A percentile compares a stretch with the other conserved stretches of the same genome.
Evolutionary conservation across 2,888 invertebrate genomes (phyloP).

Genomic region (Caenorhabditis sp.): DNA sequence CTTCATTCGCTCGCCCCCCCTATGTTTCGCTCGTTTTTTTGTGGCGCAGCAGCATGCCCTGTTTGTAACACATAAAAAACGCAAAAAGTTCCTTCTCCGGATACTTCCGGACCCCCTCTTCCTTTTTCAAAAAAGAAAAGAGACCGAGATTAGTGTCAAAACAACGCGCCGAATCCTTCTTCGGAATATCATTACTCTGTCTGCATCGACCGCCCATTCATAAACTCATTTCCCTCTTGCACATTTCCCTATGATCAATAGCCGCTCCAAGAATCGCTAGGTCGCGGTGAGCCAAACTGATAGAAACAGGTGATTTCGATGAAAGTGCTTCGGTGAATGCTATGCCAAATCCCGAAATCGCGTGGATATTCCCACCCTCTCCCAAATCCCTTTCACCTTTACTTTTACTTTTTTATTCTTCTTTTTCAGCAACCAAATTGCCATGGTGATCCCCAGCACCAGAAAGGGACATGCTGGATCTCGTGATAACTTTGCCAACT

Average conservation of each 20-base stretch:
- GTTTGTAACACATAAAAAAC: too few species aligned
- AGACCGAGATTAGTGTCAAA: conserved; percentile 31
- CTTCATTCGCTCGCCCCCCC: conserved; percentile 30
- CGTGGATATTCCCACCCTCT: conserved; percentile 10
- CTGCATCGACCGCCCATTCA: conserved; percentile 51
- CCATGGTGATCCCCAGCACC: conserved; percentile 71
- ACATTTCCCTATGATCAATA: conserved; percentile 40
- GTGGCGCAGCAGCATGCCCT: too few species aligned
- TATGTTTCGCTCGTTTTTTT: conserved; percentile 7
- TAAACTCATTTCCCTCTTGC: not conserved
- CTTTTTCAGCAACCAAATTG: conserved; percentile 67
- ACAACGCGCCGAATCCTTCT: conserved; percentile 35
- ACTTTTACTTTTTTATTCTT: conserved; percentile 9
- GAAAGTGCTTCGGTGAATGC: not conserved
- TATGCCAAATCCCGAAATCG: not conserved
- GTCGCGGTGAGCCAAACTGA: conserved; percentile 42
- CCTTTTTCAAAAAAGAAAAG: conserved; percentile 9
- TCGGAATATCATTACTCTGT: conserved; percentile 42
- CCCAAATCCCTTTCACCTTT: not conserved
- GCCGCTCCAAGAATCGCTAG: conserved; percentile 37
- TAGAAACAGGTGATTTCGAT: conserved; percentile 36
- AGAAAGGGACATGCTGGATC: conserved; percentile 61
- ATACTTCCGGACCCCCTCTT: conserved; percentile 39
- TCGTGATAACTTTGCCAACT: conserved; percentile 49
- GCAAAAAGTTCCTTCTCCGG: conserved; percentile 20